Conservation (phyloP, 2,113 vertebrate species). For the Rhinoptilus africanus region DNA sequence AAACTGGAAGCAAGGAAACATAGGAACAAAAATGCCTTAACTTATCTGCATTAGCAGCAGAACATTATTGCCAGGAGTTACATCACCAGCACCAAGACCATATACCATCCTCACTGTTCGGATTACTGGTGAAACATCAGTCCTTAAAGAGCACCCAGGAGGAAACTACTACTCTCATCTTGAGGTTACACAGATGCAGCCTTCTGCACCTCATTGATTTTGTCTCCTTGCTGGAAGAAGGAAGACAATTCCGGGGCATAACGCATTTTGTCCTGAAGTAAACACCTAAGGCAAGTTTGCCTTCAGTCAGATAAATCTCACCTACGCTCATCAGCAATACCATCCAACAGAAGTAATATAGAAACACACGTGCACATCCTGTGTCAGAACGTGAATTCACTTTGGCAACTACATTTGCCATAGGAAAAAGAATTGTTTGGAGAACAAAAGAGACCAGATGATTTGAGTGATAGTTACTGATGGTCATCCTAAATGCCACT, state of each 20-base stretch:
- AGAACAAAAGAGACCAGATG: not conserved
- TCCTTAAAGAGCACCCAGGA: not conserved
- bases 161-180: not conserved
- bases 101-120: not conserved
- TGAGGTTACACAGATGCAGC: not conserved
- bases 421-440: not conserved
- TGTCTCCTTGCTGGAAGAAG: not conserved
- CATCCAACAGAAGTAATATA: not conserved
- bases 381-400: not conserved
- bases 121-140: not conserved
- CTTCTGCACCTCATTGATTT: not conserved
- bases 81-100: not conserved
- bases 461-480: not conserved
- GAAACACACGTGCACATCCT: rapidly evolving
- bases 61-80: not conserved
- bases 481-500: not conserved
- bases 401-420: not conserved
- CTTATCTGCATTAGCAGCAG: not conserved
- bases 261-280: not conserved
- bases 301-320: not conserved
- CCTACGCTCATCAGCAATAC: not conserved
- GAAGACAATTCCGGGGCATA: not conserved
- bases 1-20: not conserved
- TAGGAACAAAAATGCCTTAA: not conserved
- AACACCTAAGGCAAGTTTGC: not conserved